A percentile compares a stretch with the other conserved stretches of the same genome.
Conservation (phyloP, 2,888 invertebrate genomes). For the Aleiodes testaceus region DNA sequence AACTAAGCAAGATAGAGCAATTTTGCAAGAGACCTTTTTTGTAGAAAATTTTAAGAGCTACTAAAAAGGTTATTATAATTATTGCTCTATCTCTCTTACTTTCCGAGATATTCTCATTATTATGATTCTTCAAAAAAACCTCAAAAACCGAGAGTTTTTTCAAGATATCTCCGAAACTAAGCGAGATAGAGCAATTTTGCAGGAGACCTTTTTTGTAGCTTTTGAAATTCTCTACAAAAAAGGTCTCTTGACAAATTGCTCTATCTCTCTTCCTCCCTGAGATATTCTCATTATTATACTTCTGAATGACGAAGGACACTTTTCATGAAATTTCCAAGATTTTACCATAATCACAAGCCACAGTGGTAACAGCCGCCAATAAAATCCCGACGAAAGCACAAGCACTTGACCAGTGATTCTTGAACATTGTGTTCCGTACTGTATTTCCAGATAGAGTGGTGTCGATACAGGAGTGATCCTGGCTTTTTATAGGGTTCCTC, state of each 20-base stretch:
- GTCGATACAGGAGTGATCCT: conserved; percentile 42
- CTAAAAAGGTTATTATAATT: neutral
- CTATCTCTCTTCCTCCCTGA: too few species aligned
- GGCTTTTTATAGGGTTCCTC: conserved; percentile 53
- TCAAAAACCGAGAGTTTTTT: too few species aligned
- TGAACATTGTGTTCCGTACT: conserved; percentile 23
- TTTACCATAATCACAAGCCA: conserved; percentile 63
- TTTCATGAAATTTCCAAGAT: conserved; percentile 22
- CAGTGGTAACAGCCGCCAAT: conserved; percentile 48
- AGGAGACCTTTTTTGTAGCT: too few species aligned
- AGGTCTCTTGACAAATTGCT: neutral
- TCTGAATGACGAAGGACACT: too few species aligned
- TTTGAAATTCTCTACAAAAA: neutral
- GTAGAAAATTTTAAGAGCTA: neutral
- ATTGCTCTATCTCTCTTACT: too few species aligned
- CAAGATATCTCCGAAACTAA: neutral
- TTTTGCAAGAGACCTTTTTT: neutral
- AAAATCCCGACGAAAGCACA: conserved; percentile 50
- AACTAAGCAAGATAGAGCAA: neutral
- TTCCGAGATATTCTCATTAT: too few species aligned
- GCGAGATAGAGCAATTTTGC: too few species aligned
- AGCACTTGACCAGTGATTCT: conserved; percentile 39
- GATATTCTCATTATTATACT: too few species aligned
- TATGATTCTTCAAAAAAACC: too few species aligned
- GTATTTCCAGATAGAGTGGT: conserved; percentile 51